Percentiles rank a stretch among this genome's conserved stretches.
Conservation (phyloP, 2,797 vertebrate species). For the Remorina albescens region DNA sequence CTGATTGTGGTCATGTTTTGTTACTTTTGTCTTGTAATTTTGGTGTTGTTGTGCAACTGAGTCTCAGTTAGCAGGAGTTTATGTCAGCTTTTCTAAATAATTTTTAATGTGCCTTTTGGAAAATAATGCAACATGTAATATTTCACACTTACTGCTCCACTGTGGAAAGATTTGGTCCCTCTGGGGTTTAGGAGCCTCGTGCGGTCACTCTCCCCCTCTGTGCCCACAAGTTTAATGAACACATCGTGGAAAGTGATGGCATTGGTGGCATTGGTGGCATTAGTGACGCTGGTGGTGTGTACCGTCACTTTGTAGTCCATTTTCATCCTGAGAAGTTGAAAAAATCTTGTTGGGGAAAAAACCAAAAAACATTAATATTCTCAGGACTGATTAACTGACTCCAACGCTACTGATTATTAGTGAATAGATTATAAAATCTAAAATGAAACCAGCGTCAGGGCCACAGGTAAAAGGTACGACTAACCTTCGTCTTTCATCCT, state of each 20-base stretch:
- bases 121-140: neutral
- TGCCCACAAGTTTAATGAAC: conserved; percentile 67
- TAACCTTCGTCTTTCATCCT: too few species aligned
- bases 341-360: neutral
- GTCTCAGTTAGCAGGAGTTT: neutral
- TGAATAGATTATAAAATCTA: too few species aligned
- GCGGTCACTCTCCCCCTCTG: conserved; percentile 48
- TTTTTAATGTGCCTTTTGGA: neutral
- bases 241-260: conserved; percentile 55
- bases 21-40: neutral
- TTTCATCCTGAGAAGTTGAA: conserved; percentile 26
- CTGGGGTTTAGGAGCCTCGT: neutral
- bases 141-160: conserved; percentile 58
- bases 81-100: neutral
- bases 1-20: neutral
- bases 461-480: too few species aligned
- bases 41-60: neutral
- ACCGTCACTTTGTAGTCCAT: conserved; percentile 62
- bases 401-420: too few species aligned
- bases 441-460: too few species aligned
- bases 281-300: conserved; percentile 10
- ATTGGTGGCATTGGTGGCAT: rapidly evolving
- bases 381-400: neutral
- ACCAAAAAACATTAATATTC: neutral
- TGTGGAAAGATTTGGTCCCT: neutral